Evolutionary conservation across 2,113 vertebrate species (phyloP).

Genomic region (Hypomesus transpacificus): DNA sequence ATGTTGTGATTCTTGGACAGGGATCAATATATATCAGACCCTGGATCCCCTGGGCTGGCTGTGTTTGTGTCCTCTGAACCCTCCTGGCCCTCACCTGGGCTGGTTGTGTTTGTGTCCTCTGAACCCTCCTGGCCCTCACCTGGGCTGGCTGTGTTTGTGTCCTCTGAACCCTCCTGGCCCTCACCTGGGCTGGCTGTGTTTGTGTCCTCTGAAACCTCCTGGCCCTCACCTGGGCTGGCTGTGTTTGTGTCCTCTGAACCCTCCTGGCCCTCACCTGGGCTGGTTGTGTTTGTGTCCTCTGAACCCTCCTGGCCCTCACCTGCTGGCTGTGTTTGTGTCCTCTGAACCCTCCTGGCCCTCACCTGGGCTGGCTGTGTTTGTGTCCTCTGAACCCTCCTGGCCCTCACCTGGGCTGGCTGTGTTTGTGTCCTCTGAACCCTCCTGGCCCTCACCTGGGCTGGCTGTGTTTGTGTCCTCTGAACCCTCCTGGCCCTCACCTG

Average conservation of each 20-base stretch:
- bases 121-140: constrained; percentile 1
- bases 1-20: constrained; percentile 4
- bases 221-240: constrained; percentile 5
- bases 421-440: constrained; percentile 12
- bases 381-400: constrained; percentile 12
- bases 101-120: constrained; percentile 7
- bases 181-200: constrained; percentile 4
- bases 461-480: constrained; percentile 16
- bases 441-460: background rate
- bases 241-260: constrained; percentile 14
- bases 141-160: too few species aligned
- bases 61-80: constrained; percentile 14
- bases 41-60: constrained; percentile 17
- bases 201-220: constrained; percentile 13
- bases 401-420: constrained; percentile 10
- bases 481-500: background rate
- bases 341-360: constrained; percentile 4
- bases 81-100: constrained; percentile 5
- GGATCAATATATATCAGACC: constrained; percentile 32
- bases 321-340: constrained; percentile 4
- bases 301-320: background rate
- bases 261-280: constrained; percentile 5
- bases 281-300: constrained; percentile 7
- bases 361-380: constrained; percentile 3
- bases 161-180: too few species aligned